Conservation (phyloP, 2,888 invertebrate genomes). For the Epinotia ramella region DNA sequence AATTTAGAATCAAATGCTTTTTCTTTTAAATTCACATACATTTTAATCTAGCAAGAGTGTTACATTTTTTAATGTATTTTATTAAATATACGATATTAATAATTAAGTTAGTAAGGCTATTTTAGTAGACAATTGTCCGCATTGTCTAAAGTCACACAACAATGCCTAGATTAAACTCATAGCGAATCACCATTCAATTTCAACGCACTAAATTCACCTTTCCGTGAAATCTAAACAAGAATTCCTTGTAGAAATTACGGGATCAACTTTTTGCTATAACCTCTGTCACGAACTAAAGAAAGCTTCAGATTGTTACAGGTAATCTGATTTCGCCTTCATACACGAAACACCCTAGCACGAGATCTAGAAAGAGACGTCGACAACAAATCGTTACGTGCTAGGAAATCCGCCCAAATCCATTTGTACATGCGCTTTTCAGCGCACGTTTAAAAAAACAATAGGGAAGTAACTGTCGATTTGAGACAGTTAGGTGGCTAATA, state of each 20-base stretch:
- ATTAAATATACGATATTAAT: constrained; percentile 68
- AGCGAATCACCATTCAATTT: no score
- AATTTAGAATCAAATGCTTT: constrained; percentile 85
- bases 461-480: no score
- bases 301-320: neutral
- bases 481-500: neutral
- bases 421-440: no score
- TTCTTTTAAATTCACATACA: constrained; percentile 77
- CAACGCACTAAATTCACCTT: neutral
- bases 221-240: neutral
- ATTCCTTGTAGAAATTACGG: neutral
- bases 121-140: constrained; percentile 74
- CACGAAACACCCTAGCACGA: no score
- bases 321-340: no score
- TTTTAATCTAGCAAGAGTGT: constrained; percentile 78
- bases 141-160: constrained; percentile 20
- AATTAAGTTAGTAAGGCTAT: constrained; percentile 84
- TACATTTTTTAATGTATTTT: constrained; percentile 68
- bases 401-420: neutral
- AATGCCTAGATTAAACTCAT: neutral
- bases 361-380: no score
- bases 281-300: neutral
- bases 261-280: neutral
- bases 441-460: no score
- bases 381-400: no score